Evolutionary conservation across 2,797 vertebrate genomes (phyloP).

Genomic region (Alcedo quadribrachys): DNA sequence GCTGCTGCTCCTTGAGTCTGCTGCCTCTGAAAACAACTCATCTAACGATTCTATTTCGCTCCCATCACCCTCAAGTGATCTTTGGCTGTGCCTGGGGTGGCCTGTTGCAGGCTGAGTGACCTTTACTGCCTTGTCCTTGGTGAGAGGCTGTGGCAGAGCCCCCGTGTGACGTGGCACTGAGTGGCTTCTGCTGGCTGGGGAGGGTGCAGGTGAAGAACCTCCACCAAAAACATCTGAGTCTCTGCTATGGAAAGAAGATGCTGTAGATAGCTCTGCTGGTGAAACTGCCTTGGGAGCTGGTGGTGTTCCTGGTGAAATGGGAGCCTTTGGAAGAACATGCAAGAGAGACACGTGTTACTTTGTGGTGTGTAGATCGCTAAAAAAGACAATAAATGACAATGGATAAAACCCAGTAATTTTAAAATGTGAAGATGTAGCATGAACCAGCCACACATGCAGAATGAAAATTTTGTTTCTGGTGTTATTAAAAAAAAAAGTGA

Average conservation of each 20-base stretch:
- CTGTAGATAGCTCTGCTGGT: not conserved
- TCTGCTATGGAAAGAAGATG: not conserved
- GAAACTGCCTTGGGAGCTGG: not conserved
- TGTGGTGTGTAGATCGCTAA: not conserved
- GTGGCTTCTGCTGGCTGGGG: conserved; percentile 8
- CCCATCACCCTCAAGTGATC: conserved; percentile 38
- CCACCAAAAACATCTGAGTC: not conserved
- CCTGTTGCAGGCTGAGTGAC: not conserved
- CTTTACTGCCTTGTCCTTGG: not conserved
- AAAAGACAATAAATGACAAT: not conserved
- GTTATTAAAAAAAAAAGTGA: not conserved
- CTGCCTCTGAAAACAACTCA: conserved; percentile 69
- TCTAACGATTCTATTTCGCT: conserved; percentile 80
- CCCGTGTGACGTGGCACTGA: not conserved
- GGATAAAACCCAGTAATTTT: not conserved
- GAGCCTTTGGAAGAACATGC: not conserved
- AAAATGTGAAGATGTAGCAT: not conserved
- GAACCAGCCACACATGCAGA: not conserved
- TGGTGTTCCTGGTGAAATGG: not conserved
- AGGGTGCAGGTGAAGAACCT: not conserved
- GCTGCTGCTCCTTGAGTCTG: conserved; percentile 65
- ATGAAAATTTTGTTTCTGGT: not conserved
- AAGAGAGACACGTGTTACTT: not conserved
- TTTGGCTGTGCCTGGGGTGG: conserved; percentile 11
- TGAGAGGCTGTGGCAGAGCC: not conserved